Base-by-base conservation (phyloP, 2,797 vertebrate species). In the Bradypus variegatus region DNA sequence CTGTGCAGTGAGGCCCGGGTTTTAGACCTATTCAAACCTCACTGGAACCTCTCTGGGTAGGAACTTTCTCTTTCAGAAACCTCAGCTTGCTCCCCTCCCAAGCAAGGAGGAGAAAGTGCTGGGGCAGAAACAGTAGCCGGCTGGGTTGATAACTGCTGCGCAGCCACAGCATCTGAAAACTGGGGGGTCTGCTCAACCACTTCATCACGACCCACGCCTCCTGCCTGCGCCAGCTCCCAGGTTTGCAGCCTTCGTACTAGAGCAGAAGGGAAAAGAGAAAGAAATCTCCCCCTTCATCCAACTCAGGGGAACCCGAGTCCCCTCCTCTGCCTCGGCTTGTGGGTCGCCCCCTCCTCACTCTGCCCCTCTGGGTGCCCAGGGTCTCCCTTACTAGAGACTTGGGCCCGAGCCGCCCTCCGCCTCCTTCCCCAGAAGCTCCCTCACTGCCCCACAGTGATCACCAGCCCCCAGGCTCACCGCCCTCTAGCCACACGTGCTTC, bases 61-160 rank as follows among this genome's bases (percentile, higher is more conserved):
- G 58, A 11, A 4, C 58, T 27, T 79, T 64, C 10, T 53, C 69
- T 38, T 65, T n/a, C 55, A n/a, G 62, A 75, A 81, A 85, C 75
- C 80, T 88, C 45, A 48, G 23, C 18, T 12, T 8, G 29, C 27
- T 55, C 27, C 41, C n/a, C 23, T 7, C 53, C 19, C 3, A 38
- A 55, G 18, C 0, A 4, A 23, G 12, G n/a, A 90, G 12, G 27
- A 90, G 86, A 83, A 77, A 70, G 53, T 90, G 77, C 79, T 62
- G 82, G 58, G 23, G 33, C 72, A 62, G 69, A 55, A 45, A 64
- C 1, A 8, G 27, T 12, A 18, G 33, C 31, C 23, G 45, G 84
- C 55, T 0, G 41, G 15, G 41, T 45, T 8, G 19, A 45, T 53
- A 16, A 10, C 0, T 11, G 5, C 45, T 1, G 5, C 2, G 13